These are phyloP conservation scores for Neoaliturus tenellus DNA, from an alignment of 2,888 invertebrate genomes.

Conservation along the genomic window DNA sequence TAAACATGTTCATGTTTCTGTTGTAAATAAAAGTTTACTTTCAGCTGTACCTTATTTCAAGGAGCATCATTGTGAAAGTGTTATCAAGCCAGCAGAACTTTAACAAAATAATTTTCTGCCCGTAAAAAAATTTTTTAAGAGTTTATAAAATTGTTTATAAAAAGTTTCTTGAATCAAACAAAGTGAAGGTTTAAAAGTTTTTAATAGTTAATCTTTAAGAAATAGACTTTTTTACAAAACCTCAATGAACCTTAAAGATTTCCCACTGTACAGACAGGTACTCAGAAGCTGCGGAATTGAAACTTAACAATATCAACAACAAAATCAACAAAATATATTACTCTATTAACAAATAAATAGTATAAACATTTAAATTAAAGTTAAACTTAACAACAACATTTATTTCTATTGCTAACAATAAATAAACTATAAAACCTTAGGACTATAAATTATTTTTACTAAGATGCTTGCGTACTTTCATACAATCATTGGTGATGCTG, in stretches of 20 bases:
- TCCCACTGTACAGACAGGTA: slow-evolving; percentile 47
- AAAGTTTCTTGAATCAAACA: no score
- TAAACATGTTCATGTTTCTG: no score
- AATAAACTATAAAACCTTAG: slow-evolving; percentile 31
- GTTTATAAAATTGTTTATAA: no score
- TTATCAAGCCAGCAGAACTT: no score
- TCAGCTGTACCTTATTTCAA: no score
- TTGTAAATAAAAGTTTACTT: no score
- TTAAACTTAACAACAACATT: slow-evolving; percentile 31
- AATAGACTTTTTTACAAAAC: slow-evolving; percentile 16
- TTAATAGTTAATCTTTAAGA: no score
- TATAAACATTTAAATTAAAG: slow-evolving; percentile 22
- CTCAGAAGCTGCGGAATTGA: slow-evolving; percentile 32
- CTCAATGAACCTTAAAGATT: not conserved
- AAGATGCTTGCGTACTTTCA: slow-evolving; percentile 44
- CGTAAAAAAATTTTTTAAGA: no score
- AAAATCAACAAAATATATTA: slow-evolving; percentile 52
- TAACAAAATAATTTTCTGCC: no score
- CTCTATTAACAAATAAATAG: slow-evolving; percentile 44
- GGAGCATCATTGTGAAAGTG: no score
- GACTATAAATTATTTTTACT: not conserved
- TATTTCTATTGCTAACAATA: slow-evolving; percentile 20
- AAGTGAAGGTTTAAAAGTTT: no score
- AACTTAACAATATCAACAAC: slow-evolving; percentile 50
- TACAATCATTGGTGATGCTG: slow-evolving; percentile 52